Evolutionary conservation across 2,797 vertebrate genomes (phyloP).

Genomic region (Anableps anableps): DNA sequence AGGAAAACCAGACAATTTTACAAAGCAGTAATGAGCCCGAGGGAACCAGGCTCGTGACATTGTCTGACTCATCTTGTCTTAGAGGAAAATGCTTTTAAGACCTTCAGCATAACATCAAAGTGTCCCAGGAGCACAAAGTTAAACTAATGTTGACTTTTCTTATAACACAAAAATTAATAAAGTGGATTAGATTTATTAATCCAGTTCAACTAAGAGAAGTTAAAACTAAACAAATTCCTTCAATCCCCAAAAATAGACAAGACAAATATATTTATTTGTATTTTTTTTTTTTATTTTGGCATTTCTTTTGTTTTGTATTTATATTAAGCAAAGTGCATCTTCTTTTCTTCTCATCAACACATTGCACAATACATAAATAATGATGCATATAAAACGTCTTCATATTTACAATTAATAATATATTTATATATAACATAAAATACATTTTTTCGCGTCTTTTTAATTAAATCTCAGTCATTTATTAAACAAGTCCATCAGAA

Average conservation of each 20-base stretch:
- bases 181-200: slow-evolving; percentile 15
- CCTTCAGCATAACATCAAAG: slow-evolving; percentile 43
- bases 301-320: slow-evolving; percentile 98
- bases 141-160: slow-evolving; percentile 38
- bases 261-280: slow-evolving; percentile 74
- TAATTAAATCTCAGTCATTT: slow-evolving; percentile 94
- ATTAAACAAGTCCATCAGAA: slow-evolving; percentile 86
- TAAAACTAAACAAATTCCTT: slow-evolving; percentile 8
- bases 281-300: slow-evolving; percentile 89
- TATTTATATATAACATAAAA: slow-evolving; percentile 99
- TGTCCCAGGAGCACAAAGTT: slow-evolving; percentile 23
- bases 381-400: slow-evolving; percentile 99
- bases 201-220: slow-evolving; percentile 5
- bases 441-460: slow-evolving; percentile 91
- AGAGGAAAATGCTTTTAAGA: slow-evolving; percentile 48
- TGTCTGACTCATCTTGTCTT: slow-evolving; percentile 60
- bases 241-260: slow-evolving; percentile 1
- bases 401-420: slow-evolving; percentile 99
- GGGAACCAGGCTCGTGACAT: slow-evolving; percentile 36
- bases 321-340: slow-evolving; percentile 99
- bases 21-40: slow-evolving; percentile 47
- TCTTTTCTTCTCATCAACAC: slow-evolving; percentile 96
- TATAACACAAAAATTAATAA: slow-evolving; percentile 18
- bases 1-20: slow-evolving; percentile 50
- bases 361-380: slow-evolving; percentile 99